Base-by-base conservation (phyloP, 2,113 vertebrate genomes). In the Aegithalos caudatus region DNA sequence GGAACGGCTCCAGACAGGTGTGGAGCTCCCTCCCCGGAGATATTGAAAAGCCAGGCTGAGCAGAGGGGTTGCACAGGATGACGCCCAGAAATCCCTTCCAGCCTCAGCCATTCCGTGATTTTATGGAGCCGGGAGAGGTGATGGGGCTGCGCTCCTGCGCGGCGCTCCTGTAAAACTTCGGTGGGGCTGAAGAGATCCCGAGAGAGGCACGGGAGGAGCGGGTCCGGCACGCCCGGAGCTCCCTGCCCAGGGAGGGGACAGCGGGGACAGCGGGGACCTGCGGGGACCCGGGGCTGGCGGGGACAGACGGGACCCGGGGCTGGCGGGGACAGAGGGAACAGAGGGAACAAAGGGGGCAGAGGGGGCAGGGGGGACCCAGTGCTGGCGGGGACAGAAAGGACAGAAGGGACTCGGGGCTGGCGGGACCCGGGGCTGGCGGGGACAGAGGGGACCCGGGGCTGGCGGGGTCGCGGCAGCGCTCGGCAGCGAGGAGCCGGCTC, bases 181-280 rank as follows among this genome's bases (percentile, higher is more conserved):
- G 66, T 14, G 65, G 12, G 48, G 31, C 28, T 23, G 23, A 3
- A 9, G 70, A 66, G 78, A 14, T 6, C 3, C 3, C 0, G 24
- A 25, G 38, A 0, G 33, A 35, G 40, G 76, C 70, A 3, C 29
- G 4, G 35, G 61, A 38, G 57, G 69, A 42, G 69, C 0, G 0
- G 20, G 35, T 2, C 22, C 1, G 0, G 22, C 48, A 17, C 80
- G 50, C 47, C 11, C 0, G 7, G 33, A 5, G 14, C 29, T 58
- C 69, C 21, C 9, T 35, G 14, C 8, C 28, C 11, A 2, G 10
- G 25, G 19, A 10, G 33, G 24, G 66, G 73, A 16, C 48, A 28
- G 4, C 62, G 64, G 51, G 56, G 56, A n/a, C 56, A 14, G 22
- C 6, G n/a, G n/a, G n/a, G n/a, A n/a, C n/a, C n/a, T n/a, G n/a